A percentile compares a stretch with the other conserved stretches of the same genome.
These are phyloP conservation scores for Bucco capensis DNA, from an alignment of 2,113 vertebrate species.

Conservation along the genomic window DNA sequence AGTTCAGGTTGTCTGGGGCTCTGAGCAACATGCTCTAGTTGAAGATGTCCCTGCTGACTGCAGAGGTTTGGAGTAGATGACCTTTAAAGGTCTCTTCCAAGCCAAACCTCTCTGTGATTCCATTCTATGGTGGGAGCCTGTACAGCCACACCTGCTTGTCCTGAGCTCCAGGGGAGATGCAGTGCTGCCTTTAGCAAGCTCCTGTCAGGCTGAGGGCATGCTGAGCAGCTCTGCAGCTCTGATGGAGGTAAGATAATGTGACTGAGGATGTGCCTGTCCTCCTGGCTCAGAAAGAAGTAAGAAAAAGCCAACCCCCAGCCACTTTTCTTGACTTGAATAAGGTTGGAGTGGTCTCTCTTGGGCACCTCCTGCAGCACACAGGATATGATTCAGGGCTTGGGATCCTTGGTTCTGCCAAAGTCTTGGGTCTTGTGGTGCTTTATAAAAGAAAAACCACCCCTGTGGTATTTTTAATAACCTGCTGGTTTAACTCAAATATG, in stretches of 20 bases:
- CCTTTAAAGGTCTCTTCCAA: not conserved
- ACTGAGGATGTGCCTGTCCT: not conserved
- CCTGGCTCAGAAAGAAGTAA: not conserved
- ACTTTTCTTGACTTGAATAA: not conserved
- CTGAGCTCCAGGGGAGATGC: not conserved
- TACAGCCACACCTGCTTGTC: not conserved
- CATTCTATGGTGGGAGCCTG: not conserved
- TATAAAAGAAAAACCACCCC: not conserved
- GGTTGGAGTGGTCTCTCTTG: not conserved
- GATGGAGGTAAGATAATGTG: rapidly evolving
- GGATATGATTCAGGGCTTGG: not conserved
- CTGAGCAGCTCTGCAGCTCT: not conserved
- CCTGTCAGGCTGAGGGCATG: rapidly evolving
- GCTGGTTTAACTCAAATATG: constrained; percentile 46
- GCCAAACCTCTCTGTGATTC: not conserved
- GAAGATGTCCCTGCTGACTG: not conserved
- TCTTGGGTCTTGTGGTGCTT: not conserved
- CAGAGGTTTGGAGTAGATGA: not conserved
- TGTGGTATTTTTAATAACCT: constrained; percentile 49
- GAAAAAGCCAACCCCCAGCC: not conserved
- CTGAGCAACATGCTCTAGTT: not conserved
- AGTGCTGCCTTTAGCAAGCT: not conserved
- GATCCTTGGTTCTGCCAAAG: not conserved
- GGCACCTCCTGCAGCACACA: not conserved
- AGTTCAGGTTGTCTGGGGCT: not conserved